Conservation (phyloP, 2,113 vertebrate species). For the Morone saxatilis region DNA sequence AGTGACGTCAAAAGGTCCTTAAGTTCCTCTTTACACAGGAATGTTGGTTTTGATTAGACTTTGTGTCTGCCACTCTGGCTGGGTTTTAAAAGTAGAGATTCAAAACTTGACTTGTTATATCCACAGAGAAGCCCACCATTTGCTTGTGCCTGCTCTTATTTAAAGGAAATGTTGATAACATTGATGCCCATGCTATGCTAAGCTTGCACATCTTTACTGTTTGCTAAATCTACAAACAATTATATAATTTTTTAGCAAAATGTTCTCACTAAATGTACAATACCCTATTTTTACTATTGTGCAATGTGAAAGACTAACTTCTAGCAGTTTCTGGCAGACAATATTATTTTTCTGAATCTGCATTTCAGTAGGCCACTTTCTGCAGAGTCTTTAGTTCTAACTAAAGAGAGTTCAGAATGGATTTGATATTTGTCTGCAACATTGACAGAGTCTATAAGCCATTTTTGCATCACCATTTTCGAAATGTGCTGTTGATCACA, state of each 20-base stretch:
- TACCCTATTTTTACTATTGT: not conserved
- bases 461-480: not conserved
- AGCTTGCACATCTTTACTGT: not conserved
- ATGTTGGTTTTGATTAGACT: not conserved
- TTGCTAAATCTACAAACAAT: not conserved
- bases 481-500: constrained; percentile 16
- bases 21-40: not conserved
- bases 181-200: not conserved
- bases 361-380: not conserved
- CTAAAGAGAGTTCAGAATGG: not conserved
- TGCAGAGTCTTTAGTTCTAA: not conserved
- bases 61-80: not conserved
- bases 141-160: not conserved
- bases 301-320: not conserved
- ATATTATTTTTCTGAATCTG: not conserved
- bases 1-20: not conserved
- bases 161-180: not conserved
- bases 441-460: constrained; percentile 6
- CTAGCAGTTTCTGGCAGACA: not conserved
- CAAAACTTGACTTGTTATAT: not conserved
- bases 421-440: not conserved
- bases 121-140: not conserved
- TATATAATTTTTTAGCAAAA: not conserved
- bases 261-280: not conserved
- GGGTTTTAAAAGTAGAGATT: not conserved